Conservation (phyloP, 1,140 invertebrate genomes). For the Bombyx mori region DNA sequence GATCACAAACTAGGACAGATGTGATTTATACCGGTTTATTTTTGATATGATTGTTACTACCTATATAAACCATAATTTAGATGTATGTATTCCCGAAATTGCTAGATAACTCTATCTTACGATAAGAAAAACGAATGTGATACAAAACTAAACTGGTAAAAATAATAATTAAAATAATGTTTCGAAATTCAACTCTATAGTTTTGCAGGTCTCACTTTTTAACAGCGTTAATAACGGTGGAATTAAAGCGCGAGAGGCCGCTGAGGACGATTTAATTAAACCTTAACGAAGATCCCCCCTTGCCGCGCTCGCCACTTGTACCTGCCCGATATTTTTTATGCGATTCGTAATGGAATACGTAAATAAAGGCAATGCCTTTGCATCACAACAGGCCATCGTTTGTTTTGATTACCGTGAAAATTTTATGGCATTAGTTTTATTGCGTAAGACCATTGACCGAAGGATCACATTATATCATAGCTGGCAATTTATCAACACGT, state of each 20-base stretch:
- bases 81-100: too few species aligned
- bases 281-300: slow-evolving; percentile 59
- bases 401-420: background rate
- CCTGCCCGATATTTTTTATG: slow-evolving; percentile 58
- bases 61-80: too few species aligned
- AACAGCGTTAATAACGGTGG: slow-evolving; percentile 69
- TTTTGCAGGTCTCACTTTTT: slow-evolving; percentile 54
- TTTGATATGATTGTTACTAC: too few species aligned
- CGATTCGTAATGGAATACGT: background rate
- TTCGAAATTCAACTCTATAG: slow-evolving; percentile 18
- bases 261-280: slow-evolving; percentile 70
- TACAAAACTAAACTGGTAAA: background rate
- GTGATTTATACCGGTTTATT: too few species aligned
- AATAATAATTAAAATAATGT: background rate
- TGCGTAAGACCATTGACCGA: too few species aligned
- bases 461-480: too few species aligned
- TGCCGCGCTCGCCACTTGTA: slow-evolving; percentile 32
- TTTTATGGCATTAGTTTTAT: too few species aligned
- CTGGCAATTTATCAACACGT: too few species aligned
- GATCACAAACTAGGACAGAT: too few species aligned
- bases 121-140: background rate
- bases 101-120: background rate
- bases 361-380: background rate
- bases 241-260: slow-evolving; percentile 69
- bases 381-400: background rate